These are phyloP conservation scores for Nomada fabriciana DNA, from an alignment of 2,888 invertebrate species.

Conservation along the genomic window DNA sequence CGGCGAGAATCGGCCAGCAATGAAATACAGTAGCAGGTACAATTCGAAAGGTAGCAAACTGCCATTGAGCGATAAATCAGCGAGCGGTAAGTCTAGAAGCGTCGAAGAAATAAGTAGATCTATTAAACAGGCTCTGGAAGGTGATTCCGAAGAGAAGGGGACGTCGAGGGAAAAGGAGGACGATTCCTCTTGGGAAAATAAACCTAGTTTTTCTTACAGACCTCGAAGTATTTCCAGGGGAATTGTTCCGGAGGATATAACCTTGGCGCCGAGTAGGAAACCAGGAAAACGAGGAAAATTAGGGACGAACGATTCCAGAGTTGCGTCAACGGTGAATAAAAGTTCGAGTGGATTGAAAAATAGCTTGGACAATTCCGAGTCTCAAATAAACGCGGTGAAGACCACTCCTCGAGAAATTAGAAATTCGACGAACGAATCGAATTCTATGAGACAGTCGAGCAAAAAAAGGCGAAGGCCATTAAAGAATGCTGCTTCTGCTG, in stretches of 20 bases:
- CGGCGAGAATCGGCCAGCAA: slow-evolving; percentile 64
- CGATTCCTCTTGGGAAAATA: slow-evolving; percentile 7
- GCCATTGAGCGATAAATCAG: background rate
- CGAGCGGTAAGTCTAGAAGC: background rate
- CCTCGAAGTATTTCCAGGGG: slow-evolving; percentile 37
- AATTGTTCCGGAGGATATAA: slow-evolving; percentile 57
- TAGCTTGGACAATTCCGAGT: slow-evolving; percentile 8
- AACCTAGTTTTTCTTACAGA: background rate
- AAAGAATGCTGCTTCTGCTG: slow-evolving; percentile 13
- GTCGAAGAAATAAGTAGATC: slow-evolving; percentile 48
- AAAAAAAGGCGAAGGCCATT: slow-evolving; percentile 39
- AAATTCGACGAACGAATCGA: slow-evolving; percentile 1
- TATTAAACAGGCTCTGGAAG: slow-evolving; percentile 25
- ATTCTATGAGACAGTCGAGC: background rate
- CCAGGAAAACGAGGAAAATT: background rate
- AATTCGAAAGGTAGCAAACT: slow-evolving; percentile 33
- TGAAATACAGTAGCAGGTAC: slow-evolving; percentile 76
- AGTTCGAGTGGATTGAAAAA: slow-evolving; percentile 13
- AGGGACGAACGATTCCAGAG: background rate
- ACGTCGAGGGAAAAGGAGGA: background rate
- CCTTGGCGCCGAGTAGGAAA: slow-evolving; percentile 27
- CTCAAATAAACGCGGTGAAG: background rate
- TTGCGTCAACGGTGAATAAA: background rate
- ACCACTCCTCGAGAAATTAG: background rate
- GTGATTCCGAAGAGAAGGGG: slow-evolving; percentile 1